Evolutionary conservation across 2,888 invertebrate genomes (phyloP).

Genomic region (Argynnis bischoffii): DNA sequence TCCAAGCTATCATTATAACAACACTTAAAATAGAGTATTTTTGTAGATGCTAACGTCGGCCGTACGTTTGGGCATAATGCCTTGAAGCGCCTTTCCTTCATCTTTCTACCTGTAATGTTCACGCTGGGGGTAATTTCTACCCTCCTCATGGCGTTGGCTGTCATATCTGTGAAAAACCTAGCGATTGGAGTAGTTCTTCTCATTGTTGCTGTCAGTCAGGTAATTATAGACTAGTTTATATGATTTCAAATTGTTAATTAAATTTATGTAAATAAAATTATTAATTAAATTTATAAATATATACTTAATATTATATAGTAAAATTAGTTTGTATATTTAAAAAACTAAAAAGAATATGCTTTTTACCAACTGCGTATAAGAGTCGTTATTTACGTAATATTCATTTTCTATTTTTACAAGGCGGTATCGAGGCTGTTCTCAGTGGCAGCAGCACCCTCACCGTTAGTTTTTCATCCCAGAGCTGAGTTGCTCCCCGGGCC

Average conservation of each 20-base stretch:
- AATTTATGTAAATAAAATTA: too few species aligned
- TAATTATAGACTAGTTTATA: conserved; percentile 40
- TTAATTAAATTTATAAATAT: too few species aligned
- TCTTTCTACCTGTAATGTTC: conserved; percentile 88
- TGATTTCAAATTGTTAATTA: too few species aligned
- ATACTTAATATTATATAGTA: too few species aligned
- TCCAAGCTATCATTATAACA: too few species aligned
- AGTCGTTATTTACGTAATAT: not conserved
- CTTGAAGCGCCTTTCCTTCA: conserved; percentile 86
- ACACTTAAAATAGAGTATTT: too few species aligned
- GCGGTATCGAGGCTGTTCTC: conserved; percentile 70
- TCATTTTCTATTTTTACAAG: conserved; percentile 45
- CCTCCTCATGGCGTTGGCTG: conserved; percentile 85
- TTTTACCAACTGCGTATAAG: not conserved
- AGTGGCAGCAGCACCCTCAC: conserved; percentile 64
- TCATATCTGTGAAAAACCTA: conserved; percentile 88
- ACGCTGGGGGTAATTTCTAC: conserved; percentile 89
- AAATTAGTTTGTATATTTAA: too few species aligned
- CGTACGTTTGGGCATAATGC: conserved; percentile 89
- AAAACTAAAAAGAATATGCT: too few species aligned
- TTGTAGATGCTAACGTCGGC: conserved; percentile 74
- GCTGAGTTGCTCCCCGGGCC: conserved; percentile 70
- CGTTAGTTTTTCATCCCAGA: conserved; percentile 74
- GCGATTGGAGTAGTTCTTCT: conserved; percentile 86
- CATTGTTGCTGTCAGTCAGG: conserved; percentile 83